Evolutionary conservation across 2,888 invertebrate species (phyloP).

Genomic region (Aelia acuminata): DNA sequence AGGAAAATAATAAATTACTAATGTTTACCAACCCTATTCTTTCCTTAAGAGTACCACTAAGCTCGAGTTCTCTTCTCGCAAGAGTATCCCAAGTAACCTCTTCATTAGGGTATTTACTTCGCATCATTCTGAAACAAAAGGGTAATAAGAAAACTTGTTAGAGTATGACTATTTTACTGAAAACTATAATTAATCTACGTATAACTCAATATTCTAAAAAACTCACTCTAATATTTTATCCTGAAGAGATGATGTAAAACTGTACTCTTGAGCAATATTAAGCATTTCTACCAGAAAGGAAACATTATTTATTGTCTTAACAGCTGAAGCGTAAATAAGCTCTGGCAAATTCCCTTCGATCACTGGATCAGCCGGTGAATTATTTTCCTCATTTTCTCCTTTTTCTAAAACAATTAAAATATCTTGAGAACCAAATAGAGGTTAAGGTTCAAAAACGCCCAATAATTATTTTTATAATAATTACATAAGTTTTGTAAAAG

Average conservation of each 20-base stretch:
- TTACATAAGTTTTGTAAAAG: no score
- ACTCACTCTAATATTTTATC: constrained; percentile 71
- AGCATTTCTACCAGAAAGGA: constrained; percentile 76
- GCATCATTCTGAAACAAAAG: constrained; percentile 70
- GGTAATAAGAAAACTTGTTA: neutral
- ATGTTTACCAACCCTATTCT: constrained; percentile 65
- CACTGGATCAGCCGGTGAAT: constrained; percentile 57
- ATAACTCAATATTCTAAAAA: neutral
- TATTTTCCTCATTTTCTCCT: constrained; percentile 40
- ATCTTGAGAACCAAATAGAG: neutral
- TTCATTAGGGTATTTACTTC: constrained; percentile 72
- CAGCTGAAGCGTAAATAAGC: constrained; percentile 76
- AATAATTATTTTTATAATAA: neutral
- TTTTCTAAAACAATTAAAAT: constrained; percentile 18
- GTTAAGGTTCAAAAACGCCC: neutral
- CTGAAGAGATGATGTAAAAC: constrained; percentile 75
- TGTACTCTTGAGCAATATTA: constrained; percentile 74
- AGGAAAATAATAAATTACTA: neutral
- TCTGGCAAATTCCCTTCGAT: constrained; percentile 72
- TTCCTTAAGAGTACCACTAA: constrained; percentile 62
- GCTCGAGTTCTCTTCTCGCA: constrained; percentile 74
- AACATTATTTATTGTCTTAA: constrained; percentile 73
- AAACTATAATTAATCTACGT: no score
- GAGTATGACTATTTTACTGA: neutral
- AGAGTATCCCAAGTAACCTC: constrained; percentile 75